phyloP scores from a whole-genome alignment of 2,797 vertebrate species.

The Dryobates pubescens region DNA sequence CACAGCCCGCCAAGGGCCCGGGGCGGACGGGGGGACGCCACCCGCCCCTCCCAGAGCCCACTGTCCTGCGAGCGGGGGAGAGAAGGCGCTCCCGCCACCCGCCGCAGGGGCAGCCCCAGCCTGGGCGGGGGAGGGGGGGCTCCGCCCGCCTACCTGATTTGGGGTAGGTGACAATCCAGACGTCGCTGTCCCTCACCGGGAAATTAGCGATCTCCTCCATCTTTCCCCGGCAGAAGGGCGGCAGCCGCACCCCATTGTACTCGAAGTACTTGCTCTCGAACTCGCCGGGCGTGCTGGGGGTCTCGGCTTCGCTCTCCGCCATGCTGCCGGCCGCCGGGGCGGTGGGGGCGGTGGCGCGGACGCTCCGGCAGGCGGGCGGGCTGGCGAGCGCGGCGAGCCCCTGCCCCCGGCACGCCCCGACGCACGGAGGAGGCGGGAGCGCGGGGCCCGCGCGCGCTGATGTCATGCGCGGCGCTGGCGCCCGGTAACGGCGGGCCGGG shows the following conservation, averaged over 20 bases:
- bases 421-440: not conserved
- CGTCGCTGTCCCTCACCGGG: slow-evolving; percentile 93
- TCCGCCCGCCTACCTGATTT: slow-evolving; percentile 88
- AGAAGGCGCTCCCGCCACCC: not conserved
- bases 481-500: not conserved
- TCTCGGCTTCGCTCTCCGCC: slow-evolving; percentile 96
- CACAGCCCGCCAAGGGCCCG: not conserved
- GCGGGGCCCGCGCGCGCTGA: not conserved
- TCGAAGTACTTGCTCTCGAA: slow-evolving; percentile 99
- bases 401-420: not conserved
- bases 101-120: not conserved
- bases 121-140: not conserved
- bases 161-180: slow-evolving; percentile 98
- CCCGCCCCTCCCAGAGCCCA: not conserved
- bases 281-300: slow-evolving; percentile 95
- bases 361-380: not conserved
- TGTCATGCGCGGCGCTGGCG: not conserved
- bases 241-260: slow-evolving; percentile 94
- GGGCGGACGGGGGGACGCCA: not conserved
- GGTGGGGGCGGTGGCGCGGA: not conserved
- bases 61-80: not conserved
- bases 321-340: slow-evolving; percentile 70
- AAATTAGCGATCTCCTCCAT: slow-evolving; percentile 97
- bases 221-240: slow-evolving; percentile 97
- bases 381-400: not conserved